Base-by-base conservation (phyloP, 2,888 invertebrate genomes). In the Chaitophorus viminalis region DNA sequence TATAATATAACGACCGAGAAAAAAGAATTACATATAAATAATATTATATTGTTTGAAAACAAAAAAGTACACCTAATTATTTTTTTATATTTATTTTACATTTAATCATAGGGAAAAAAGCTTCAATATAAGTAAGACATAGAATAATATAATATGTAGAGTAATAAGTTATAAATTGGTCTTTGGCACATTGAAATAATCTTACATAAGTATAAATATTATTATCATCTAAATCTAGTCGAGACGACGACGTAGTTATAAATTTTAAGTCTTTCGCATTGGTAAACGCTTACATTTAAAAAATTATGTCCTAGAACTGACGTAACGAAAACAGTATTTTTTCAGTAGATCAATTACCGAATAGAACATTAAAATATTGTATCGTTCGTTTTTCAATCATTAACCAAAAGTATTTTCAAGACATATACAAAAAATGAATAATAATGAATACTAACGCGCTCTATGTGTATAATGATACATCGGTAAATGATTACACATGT, bases 131-230 rank as follows among this genome's bases (percentile, higher is more conserved):
- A 76, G 29, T 76, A 76, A 65, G 75, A 76, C 25, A 76, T 83
- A 36, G n/a, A n/a, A 46, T 46, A 46, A 46, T 46, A 46, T 46
- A 36, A 36, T 52, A 54, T 78, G 68, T 86, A 85, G 39, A 68
- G 68, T 85, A 68, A 86, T 86, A 79, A 86, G 74, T 72, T 39
- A 75, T 76, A 85, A 77, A 85, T 87, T 65, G 87, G 74, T 87
- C 87, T 87, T 87, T 87, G 87, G 87, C 87, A 87, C 77, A 74
- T 87, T 65, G 72, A 75, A 79, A 60, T 79, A 79, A 87, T 60
- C 54, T 79, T 79, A 85, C 76, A 65, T 25, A 82, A 82, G 29
- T 33, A 65, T 60, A 86, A 36, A 31, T 81, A 81, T 33, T 39
- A 81, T 65, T 65, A n/a, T 68, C 9, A 75, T 74, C 81, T 74